A percentile compares a stretch with the other conserved stretches of the same genome.
phyloP scores from a whole-genome alignment of 1,140 invertebrate species.

The Tetranychus cinnabarinus region DNA sequence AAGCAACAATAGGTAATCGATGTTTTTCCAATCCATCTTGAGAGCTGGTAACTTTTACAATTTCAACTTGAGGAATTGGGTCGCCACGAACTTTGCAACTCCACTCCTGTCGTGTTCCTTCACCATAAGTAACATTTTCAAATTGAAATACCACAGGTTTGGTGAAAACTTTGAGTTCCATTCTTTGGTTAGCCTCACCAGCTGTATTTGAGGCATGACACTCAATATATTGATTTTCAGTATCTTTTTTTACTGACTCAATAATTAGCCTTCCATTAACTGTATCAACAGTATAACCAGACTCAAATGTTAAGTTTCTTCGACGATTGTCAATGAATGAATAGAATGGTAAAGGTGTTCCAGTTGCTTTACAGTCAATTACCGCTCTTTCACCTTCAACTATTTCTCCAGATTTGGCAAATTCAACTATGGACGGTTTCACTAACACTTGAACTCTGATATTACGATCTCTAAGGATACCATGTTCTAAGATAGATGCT shows the following conservation, averaged over 20 bases:
- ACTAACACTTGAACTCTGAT: background rate
- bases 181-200: slow-evolving; percentile 29
- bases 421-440: slow-evolving; percentile 37
- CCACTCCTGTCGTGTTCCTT: slow-evolving; percentile 34
- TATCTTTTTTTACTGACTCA: slow-evolving; percentile 37
- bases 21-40: background rate
- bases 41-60: slow-evolving; percentile 20
- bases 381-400: slow-evolving; percentile 48
- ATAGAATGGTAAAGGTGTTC: slow-evolving; percentile 53
- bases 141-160: slow-evolving; percentile 54
- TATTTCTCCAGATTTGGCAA: slow-evolving; percentile 31
- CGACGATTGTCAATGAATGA: slow-evolving; percentile 36
- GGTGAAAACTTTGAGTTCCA: slow-evolving; percentile 25
- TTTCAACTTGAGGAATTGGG: slow-evolving; percentile 49
- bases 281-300: slow-evolving; percentile 44
- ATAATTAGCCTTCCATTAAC: slow-evolving; percentile 37
- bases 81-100: slow-evolving; percentile 47
- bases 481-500: background rate
- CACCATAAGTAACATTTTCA: slow-evolving; percentile 40
- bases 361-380: slow-evolving; percentile 45
- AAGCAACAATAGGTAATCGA: background rate
- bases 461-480: background rate
- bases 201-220: slow-evolving; percentile 60
- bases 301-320: slow-evolving; percentile 33
- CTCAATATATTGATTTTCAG: slow-evolving; percentile 50